A percentile compares a stretch with the other conserved stretches of the same genome.
Conservation (phyloP, 2,797 vertebrate genomes). For the Xerus rutilus region DNA sequence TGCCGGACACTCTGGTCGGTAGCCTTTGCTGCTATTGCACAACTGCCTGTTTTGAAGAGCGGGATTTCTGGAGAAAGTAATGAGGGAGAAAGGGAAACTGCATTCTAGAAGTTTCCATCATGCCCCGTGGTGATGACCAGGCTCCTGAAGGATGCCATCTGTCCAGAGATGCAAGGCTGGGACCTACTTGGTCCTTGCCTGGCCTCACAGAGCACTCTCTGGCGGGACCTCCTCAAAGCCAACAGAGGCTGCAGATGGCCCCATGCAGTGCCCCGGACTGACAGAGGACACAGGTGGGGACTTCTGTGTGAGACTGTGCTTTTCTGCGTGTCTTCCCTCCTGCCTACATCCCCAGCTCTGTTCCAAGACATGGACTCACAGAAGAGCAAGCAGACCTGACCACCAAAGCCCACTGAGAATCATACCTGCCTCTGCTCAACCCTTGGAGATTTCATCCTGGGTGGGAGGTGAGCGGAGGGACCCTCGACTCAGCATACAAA, state of each 20-base stretch:
- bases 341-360: not conserved
- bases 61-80: not conserved
- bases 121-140: not conserved
- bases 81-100: not conserved
- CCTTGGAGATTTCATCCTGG: not conserved
- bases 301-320: fast-evolving
- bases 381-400: not conserved
- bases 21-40: not conserved
- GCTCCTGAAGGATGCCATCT: too few species aligned
- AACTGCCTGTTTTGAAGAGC: not conserved
- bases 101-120: not conserved
- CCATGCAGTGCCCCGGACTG: too few species aligned
- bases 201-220: too few species aligned
- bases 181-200: too few species aligned
- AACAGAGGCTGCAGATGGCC: too few species aligned
- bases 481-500: not conserved
- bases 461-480: not conserved
- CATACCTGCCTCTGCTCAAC: not conserved
- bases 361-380: fast-evolving
- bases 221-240: too few species aligned
- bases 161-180: too few species aligned
- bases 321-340: not conserved
- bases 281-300: too few species aligned
- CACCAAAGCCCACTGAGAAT: not conserved
- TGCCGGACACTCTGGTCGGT: fast-evolving